Percentiles rank a stretch among this genome's conserved stretches.
These are phyloP conservation scores for Drosophila rufa DNA, from an alignment of 1,140 invertebrate species.

Conservation along the genomic window DNA sequence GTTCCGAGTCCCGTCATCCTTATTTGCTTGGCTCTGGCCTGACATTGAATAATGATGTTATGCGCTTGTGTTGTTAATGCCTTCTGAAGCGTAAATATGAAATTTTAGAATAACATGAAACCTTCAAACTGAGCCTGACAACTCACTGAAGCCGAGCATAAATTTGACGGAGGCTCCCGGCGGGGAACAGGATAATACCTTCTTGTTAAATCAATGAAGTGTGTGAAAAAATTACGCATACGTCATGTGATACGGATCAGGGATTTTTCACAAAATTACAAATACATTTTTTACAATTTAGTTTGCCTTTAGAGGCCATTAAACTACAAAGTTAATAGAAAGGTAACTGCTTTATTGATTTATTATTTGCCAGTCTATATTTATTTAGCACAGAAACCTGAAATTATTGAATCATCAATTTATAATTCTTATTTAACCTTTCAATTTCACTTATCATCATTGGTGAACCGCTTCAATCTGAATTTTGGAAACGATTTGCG, in stretches of 20 bases:
- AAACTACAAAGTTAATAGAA: neutral
- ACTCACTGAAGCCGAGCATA: constrained; percentile 24
- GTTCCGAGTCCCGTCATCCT: constrained; percentile 3
- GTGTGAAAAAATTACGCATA: constrained; percentile 38
- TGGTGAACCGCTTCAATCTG: constrained; percentile 19
- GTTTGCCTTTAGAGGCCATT: neutral
- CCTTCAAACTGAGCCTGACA: constrained; percentile 25
- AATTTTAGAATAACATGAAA: constrained; percentile 32
- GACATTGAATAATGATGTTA: constrained; percentile 57
- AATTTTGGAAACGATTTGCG: constrained; percentile 29
- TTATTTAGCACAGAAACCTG: neutral
- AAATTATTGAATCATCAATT: constrained; percentile 19
- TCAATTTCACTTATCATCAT: constrained; percentile 35
- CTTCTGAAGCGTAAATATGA: constrained; percentile 42
- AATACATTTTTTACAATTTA: neutral
- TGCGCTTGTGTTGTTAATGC: constrained; percentile 27
- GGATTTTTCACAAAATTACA: neutral
- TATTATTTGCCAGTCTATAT: neutral
- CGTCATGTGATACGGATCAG: constrained; percentile 23
- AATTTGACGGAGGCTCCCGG: neutral
- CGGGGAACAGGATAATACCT: constrained; percentile 1
- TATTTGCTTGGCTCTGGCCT: constrained; percentile 21
- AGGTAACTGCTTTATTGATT: neutral
- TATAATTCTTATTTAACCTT: constrained; percentile 5
- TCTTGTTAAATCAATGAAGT: constrained; percentile 47